These are phyloP conservation scores for Aspidapion aeneum DNA, from an alignment of 2,888 invertebrate genomes.

Conservation along the genomic window DNA sequence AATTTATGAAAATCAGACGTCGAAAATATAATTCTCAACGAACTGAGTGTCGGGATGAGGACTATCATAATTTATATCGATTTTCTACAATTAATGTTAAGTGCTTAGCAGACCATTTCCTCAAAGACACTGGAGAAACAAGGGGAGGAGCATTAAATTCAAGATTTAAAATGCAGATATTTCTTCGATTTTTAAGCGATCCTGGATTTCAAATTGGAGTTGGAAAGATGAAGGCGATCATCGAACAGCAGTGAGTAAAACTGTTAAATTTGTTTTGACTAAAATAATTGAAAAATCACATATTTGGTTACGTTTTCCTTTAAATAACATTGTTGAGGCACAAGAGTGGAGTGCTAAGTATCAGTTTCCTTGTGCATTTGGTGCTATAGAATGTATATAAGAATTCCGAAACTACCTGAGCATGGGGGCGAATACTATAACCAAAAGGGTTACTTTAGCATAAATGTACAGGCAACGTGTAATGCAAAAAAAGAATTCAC, in stretches of 20 bases:
- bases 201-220: conserved; percentile 1
- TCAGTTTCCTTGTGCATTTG: too few relatives aligned
- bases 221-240: conserved; percentile 6
- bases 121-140: conserved; percentile 9
- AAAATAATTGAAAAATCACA: too few relatives aligned
- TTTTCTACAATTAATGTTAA: conserved; percentile 13
- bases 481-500: background rate
- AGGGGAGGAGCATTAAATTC: too few relatives aligned
- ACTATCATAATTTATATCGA: conserved; percentile 13
- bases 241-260: too few relatives aligned
- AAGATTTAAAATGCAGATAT: too few relatives aligned
- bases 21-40: conserved; percentile 11
- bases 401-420: conserved; percentile 14
- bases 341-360: conserved; percentile 14
- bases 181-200: too few relatives aligned
- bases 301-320: conserved; percentile 14
- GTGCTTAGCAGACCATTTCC: conserved; percentile 13
- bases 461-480: conserved; percentile 10
- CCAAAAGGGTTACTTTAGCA: conserved; percentile 14
- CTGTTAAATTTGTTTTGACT: too few relatives aligned
- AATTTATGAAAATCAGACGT: conserved; percentile 2
- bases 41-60: conserved; percentile 12
- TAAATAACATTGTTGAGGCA: conserved; percentile 16
- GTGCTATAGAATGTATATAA: too few relatives aligned
- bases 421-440: conserved; percentile 16